Base-by-base conservation (phyloP, 2,797 vertebrate species). In the Eulemur mongoz region DNA sequence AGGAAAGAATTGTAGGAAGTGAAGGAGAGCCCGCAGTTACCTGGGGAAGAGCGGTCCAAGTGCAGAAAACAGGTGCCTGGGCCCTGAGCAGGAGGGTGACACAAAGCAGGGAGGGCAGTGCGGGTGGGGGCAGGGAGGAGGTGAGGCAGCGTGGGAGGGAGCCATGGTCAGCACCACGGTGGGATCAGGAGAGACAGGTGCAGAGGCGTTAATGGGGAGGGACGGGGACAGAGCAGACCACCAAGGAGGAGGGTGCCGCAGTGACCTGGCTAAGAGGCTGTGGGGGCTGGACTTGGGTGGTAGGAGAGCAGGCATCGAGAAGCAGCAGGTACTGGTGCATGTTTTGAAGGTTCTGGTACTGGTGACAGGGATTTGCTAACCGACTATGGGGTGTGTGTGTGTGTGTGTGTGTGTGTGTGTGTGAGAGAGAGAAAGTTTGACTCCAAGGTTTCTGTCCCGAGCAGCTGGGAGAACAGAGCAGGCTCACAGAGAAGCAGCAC, bases 221-320 rank as follows among this genome's bases (percentile, higher is more conserved):
- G 52, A 87, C 2, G 6, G 43, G 23, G 52, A 35, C 76, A 79
- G 76, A 17, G 4, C 38, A 1, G 72, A 27, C 11, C 12, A 25
- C 61, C 54, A 0, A 20, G 7, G 25, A 8, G 14, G 11, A 48
- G 22, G 4, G 22, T 25, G 32, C 72, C 7, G 0, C 12, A 9
- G 2, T 35, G 1, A 38, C 2, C 40, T 10, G 0, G 40, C 18
- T n/a, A 30, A 12, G 73, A 32, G 43, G 48, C 4, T 7, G 4
- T 0, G 0, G 1, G 35, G 23, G 32, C 35, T 50, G 30, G 35
- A 27, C 57, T 67, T 18, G 5, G 59, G 10, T 17, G 2, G 63
- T 27, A 25, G 20, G 54, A n/a, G n/a, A 0, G 3, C 1, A 7
- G 32, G 35, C 88, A 14, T 50, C 43, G 20, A 92, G 78, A 38